A percentile compares a stretch with the other conserved stretches of the same genome.
Evolutionary conservation across 2,797 vertebrate genomes (phyloP).

Genomic region (Coilia nasus): DNA sequence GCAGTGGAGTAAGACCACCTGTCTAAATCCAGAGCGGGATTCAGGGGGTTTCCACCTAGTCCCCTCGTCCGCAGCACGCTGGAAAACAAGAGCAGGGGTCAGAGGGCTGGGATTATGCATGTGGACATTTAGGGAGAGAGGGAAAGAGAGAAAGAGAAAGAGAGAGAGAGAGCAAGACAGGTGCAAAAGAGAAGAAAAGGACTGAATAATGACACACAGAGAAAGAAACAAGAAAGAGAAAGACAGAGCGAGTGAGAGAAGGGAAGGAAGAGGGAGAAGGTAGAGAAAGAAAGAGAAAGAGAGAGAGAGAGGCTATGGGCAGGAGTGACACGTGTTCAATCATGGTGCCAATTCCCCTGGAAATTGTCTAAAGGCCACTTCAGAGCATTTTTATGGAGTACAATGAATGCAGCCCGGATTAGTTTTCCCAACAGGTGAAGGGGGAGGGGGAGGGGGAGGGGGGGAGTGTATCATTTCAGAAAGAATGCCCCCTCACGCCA

Average conservation of each 20-base stretch:
- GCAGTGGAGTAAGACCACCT: slow-evolving; percentile 21
- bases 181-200: no score
- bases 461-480: slow-evolving; percentile 56
- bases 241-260: neutral
- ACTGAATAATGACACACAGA: no score
- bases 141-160: no score
- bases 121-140: neutral
- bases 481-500: slow-evolving; percentile 65
- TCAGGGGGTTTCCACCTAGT: neutral
- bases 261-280: neutral
- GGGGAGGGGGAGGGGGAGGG: slow-evolving; percentile 34
- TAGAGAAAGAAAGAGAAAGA: neutral
- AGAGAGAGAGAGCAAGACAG: no score
- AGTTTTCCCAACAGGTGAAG: slow-evolving; percentile 67
- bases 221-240: neutral
- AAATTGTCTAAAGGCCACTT: slow-evolving; percentile 71
- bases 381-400: slow-evolving; percentile 65
- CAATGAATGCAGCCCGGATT: slow-evolving; percentile 71
- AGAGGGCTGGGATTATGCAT: neutral
- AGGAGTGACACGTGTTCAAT: slow-evolving; percentile 76
- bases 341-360: slow-evolving; percentile 69
- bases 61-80: neutral
- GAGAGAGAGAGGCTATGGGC: neutral
- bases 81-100: neutral
- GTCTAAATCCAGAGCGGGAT: slow-evolving; percentile 50